Evolutionary conservation across 2,888 invertebrate species (phyloP), one percentile per base, ranked within the genome.

Genomic region (Pseudolycoriella hygida): DNA sequence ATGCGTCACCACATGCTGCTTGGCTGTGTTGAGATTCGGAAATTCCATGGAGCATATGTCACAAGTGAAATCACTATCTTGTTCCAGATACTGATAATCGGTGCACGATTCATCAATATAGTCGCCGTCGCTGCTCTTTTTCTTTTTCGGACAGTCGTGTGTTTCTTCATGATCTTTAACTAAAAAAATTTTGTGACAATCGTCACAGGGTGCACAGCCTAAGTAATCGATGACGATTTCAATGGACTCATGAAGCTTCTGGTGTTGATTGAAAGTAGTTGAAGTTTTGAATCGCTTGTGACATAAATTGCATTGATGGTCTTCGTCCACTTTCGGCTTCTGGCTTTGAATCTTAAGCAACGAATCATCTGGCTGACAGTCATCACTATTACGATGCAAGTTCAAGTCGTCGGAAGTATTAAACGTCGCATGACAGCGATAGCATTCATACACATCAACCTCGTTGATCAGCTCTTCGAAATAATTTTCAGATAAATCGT

Each of bases 11-110:
- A 50, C 44, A 25, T 50, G 50, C 17, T 17, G 19, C 32, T 47
- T 45, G 32, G 48, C 31, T 20, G 45, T 45, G 12, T 44, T 44
- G 14, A 45, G 43, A 11, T 17, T 47, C 8, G 34, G 8, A 42
- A 43, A 46, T 2, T 39, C 15, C 10, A 39, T 17, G 3, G 41
- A 25, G 17, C 50, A 50, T 17, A 46, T 40, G 3, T 48, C 50
- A 43, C 50, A 50, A 2, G 12, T 32, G 17, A 37, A 43, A 25
- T 44, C 40, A 1, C 3, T 14, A 37, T 46, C 47, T 3, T 47
- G 47, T n/a, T 48, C 48, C 1, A 50, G 31, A 45, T 47, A 50
- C 32, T 50, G 50, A 48, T 50, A 50, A 19, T 50, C 50, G 2
- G 47, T 48, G 41, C 50, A 50, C 8, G 44, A 30, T 40, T 38